phyloP scores from a whole-genome alignment of 2,797 vertebrate genomes.

The Allobates femoralis region DNA sequence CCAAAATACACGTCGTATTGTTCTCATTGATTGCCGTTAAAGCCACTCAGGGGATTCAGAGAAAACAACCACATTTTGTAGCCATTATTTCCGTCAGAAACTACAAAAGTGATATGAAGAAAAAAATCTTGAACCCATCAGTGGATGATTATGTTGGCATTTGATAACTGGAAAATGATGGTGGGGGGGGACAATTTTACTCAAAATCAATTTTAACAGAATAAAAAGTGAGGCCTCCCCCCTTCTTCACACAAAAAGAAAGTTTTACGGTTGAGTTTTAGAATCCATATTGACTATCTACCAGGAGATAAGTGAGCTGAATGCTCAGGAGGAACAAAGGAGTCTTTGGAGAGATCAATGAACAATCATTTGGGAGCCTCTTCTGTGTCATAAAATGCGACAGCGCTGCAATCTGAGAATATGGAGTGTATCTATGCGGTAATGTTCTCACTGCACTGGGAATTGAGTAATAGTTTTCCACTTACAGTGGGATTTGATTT shows the following conservation, averaged over 20 bases:
- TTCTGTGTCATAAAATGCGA: constrained; percentile 28
- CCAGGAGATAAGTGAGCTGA: constrained; percentile 12
- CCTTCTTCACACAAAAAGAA: constrained; percentile 1
- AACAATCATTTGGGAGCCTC: constrained; percentile 37
- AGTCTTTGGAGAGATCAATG: constrained; percentile 44
- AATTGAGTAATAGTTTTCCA: constrained; percentile 31
- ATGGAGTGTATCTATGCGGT: constrained; percentile 26
- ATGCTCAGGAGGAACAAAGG: constrained; percentile 15
- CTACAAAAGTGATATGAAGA: constrained; percentile 24
- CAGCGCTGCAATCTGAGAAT: constrained; percentile 40
- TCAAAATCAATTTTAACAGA: constrained; percentile 44
- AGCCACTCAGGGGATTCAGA: constrained; percentile 60
- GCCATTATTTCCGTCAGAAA: constrained; percentile 57
- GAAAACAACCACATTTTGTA: constrained; percentile 43
- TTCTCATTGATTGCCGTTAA: constrained; percentile 41
- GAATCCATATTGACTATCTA: constrained; percentile 3
- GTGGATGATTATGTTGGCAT: constrained; percentile 58
- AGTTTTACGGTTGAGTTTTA: constrained; percentile 50
- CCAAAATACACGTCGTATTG: constrained; percentile 46
- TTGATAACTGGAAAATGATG: constrained; percentile 58
- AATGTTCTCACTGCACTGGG: constrained; percentile 13
- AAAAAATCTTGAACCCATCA: constrained; percentile 45
- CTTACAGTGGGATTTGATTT: constrained; percentile 11
- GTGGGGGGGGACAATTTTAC: constrained; percentile 33
- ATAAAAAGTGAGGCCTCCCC: constrained; percentile 31